Conservation (phyloP, 2,113 vertebrate genomes). For the Aegithalos caudatus region DNA sequence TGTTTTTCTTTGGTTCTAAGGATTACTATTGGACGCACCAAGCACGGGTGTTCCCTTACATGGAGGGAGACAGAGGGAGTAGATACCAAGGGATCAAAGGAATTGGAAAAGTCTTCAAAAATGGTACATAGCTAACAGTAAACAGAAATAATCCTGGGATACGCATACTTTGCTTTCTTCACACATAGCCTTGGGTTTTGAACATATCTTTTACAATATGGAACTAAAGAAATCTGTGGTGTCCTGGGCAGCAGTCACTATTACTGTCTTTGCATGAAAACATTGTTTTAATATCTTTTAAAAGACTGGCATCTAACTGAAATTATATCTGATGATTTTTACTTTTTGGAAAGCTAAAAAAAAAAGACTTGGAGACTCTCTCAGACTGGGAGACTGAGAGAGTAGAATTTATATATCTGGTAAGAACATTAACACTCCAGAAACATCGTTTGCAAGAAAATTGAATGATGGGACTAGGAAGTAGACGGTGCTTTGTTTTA, state of each 20-base stretch:
- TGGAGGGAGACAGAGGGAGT: conserved; percentile 96
- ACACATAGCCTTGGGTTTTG: neutral
- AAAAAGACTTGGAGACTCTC: neutral
- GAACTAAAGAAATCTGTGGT: neutral
- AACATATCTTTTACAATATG: neutral
- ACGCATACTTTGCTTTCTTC: neutral
- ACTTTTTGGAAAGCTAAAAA: neutral
- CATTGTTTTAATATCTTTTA: neutral
- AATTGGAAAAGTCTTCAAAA: conserved; percentile 97
- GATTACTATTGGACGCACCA: conserved; percentile 99
- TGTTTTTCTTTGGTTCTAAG: conserved; percentile 98
- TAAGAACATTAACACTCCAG: neutral
- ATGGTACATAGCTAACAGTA: conserved; percentile 72
- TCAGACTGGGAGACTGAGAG: neutral
- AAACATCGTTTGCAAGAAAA: neutral
- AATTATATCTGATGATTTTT: neutral
- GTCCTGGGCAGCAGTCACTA: neutral
- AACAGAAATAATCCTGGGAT: neutral
- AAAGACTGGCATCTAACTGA: neutral
- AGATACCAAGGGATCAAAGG: conserved; percentile 87
- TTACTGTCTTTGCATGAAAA: neutral
- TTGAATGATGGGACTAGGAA: neutral
- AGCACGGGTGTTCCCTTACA: conserved; percentile 95
- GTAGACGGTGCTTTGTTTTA: neutral
- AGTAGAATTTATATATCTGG: neutral